Percentiles rank a stretch among this genome's conserved stretches.
Evolutionary conservation across 2,797 vertebrate species (phyloP).

Genomic region (Leucoraja ocellata): DNA sequence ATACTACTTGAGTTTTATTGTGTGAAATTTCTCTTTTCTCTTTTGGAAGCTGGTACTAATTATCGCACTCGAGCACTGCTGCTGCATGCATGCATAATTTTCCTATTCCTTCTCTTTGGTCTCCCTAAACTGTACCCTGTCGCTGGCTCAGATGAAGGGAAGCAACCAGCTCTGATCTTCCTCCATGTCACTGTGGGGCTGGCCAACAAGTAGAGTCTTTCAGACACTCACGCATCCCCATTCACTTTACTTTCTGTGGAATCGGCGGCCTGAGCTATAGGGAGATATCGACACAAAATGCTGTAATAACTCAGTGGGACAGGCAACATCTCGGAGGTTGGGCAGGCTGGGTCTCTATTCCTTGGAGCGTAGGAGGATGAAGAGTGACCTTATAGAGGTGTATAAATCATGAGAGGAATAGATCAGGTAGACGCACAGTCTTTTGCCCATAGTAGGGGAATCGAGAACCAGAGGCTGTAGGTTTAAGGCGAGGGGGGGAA

Average conservation of each 20-base stretch:
- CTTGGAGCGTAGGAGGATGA: too few species aligned
- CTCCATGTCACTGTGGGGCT: neutral
- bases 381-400: too few species aligned
- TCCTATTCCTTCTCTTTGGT: neutral
- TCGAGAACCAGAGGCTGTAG: too few species aligned
- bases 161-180: neutral
- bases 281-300: too few species aligned
- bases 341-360: too few species aligned
- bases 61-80: neutral
- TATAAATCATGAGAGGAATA: too few species aligned
- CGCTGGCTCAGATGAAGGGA: neutral
- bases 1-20: conserved; percentile 37
- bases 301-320: too few species aligned
- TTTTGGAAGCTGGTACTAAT: conserved; percentile 20
- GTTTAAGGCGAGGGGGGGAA: too few species aligned
- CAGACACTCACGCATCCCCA: neutral
- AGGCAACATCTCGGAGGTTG: too few species aligned
- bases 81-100: neutral
- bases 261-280: too few species aligned
- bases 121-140: neutral
- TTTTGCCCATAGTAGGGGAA: too few species aligned
- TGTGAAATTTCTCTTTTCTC: conserved; percentile 28
- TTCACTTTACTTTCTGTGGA: neutral
- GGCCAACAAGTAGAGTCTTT: neutral
- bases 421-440: too few species aligned